phyloP scores from a whole-genome alignment of 2,888 invertebrate genomes.

The Megalurothrips usitatus region DNA sequence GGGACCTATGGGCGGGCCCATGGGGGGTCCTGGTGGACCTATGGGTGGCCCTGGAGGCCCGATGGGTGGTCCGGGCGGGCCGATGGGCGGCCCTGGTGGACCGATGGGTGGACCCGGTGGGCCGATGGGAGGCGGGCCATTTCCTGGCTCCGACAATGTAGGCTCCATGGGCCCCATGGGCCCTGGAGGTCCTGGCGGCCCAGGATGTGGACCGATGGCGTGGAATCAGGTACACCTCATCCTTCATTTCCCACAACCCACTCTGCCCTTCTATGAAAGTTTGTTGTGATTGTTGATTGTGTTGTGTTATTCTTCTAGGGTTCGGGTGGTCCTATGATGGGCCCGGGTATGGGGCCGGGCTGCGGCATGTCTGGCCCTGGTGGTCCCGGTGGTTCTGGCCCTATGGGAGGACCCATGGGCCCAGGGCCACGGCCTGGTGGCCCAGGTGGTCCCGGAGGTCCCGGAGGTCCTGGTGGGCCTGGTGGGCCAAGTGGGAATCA shows the following conservation, averaged over 20 bases:
- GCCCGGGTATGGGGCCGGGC: not conserved
- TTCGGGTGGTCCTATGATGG: not conserved
- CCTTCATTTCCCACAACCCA: not conserved
- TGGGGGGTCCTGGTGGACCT: conserved; percentile 50
- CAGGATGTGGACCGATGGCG: conserved; percentile 36
- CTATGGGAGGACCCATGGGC: not conserved
- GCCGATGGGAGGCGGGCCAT: conserved; percentile 30
- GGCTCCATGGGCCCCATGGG: conserved; percentile 29
- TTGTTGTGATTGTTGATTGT: not conserved
- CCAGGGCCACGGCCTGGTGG: not conserved
- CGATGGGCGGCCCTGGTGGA: conserved; percentile 50
- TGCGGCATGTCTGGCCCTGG: not conserved
- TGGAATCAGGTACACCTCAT: conserved; percentile 37
- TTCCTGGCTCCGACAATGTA: conserved; percentile 45
- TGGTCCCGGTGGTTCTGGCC: not conserved
- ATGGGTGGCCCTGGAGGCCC: conserved; percentile 47
- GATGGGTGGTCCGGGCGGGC: conserved; percentile 49
- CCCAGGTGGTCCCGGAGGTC: not conserved
- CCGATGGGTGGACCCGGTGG: conserved; percentile 48
- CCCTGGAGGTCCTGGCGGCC: conserved; percentile 18
- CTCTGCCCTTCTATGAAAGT: no score
- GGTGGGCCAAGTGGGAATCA: not conserved
- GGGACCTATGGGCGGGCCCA: conserved; percentile 46
- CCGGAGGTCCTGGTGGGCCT: not conserved
- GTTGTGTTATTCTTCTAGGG: not conserved